Evolutionary conservation across 1,140 invertebrate species (phyloP), one percentile per base, ranked within the genome.

Genomic region (Amyelois transitella): DNA sequence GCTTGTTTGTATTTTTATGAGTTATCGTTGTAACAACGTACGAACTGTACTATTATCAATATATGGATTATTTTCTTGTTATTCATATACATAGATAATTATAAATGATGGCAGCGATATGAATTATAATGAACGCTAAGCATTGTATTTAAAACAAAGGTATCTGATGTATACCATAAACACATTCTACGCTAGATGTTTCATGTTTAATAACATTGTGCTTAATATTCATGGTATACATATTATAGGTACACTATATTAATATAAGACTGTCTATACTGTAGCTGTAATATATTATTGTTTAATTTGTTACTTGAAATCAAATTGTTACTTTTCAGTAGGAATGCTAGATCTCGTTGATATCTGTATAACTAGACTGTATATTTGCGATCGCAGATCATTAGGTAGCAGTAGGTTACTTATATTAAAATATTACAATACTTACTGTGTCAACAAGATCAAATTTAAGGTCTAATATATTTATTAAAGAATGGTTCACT

Each of bases 291-390:
- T 51, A 62, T 78, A 75, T 48, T 63, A 55, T 66, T 62, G 54
- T 70, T 69, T 66, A 70, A 58, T 56, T 59, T 62, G 53, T 58
- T 69, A 64, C 44, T 52, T 8, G n/a, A 62, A n/a, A n/a, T 67
- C 20, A 28, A 66, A 62, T 65, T 71, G 64, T 77, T 78, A 72
- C 64, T 49, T 69, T 69, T 51, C 64, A 49, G 66, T 85, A 84
- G 75, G 65, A 78, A 74, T 73, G 75, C 77, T 84, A 86, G 84
- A 87, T 87, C 84, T 85, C 81, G 81, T 78, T 77, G 8, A 38
- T 14, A 38, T 38, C n/a, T 14, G n/a, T 38, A 38, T 38, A 38
- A n/a, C 32, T 38, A n/a, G n/a, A 14, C 25, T 28, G 25, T 8
- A 14, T 38, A 38, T 38, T 38, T 8, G 3, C n/a, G 32, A 38